Conservation (phyloP, 2,113 vertebrate genomes). For the Xiphorhynchus elegans region DNA sequence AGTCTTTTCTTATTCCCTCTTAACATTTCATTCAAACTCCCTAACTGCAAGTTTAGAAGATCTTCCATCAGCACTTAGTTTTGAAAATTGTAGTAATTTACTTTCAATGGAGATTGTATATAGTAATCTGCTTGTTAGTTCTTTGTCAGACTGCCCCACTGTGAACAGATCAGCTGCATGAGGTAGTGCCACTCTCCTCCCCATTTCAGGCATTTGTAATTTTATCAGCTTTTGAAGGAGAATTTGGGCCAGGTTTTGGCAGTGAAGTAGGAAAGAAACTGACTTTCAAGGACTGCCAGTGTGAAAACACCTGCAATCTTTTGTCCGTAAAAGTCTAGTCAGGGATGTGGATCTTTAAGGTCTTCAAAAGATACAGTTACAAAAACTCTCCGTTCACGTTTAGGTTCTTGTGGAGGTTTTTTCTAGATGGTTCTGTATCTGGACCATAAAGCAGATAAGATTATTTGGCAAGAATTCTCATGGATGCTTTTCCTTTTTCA, state of each 20-base stretch:
- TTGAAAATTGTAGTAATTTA: conserved; percentile 9
- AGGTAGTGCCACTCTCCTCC: background rate
- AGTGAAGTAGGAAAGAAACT: background rate
- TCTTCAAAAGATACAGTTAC: background rate
- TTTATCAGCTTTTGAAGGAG: conserved; percentile 8
- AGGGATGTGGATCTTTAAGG: background rate
- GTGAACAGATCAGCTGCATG: background rate
- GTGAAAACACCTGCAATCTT: background rate
- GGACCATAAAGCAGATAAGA: background rate
- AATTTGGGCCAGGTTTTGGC: background rate
- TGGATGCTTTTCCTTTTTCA: background rate
- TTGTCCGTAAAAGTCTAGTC: background rate
- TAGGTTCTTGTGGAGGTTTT: background rate
- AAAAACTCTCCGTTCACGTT: background rate
- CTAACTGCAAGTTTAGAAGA: background rate
- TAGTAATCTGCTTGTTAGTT: background rate
- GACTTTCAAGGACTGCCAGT: background rate
- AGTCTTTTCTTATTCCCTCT: background rate
- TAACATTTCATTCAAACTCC: background rate
- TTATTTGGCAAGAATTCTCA: background rate
- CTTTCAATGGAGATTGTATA: background rate
- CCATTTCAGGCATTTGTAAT: background rate
- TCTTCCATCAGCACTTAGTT: background rate
- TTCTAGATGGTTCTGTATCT: background rate
- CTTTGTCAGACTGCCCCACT: background rate